Evolutionary conservation across 1,140 invertebrate genomes (phyloP).

Genomic region (Adoxophyes honmai): DNA sequence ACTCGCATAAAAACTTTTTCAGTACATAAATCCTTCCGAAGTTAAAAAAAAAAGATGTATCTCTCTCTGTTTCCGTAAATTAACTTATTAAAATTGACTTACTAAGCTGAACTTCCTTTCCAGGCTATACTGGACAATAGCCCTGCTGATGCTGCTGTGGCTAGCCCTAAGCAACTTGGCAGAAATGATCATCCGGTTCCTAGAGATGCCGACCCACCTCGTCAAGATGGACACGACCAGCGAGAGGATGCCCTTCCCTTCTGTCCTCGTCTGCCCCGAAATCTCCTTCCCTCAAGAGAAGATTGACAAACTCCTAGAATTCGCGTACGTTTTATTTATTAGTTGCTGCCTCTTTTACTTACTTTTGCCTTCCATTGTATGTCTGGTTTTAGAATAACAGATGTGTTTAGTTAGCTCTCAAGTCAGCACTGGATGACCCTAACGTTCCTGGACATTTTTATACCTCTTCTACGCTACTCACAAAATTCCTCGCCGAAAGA

Average conservation of each 20-base stretch:
- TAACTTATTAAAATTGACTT: background rate
- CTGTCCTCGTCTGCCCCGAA: constrained; percentile 45
- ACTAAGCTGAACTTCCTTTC: background rate
- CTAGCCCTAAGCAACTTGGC: constrained; percentile 16
- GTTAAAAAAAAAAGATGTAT: too few species aligned
- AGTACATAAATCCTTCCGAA: too few species aligned
- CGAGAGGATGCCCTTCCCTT: constrained; percentile 28
- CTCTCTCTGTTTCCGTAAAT: too few species aligned
- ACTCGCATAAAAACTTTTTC: too few species aligned
- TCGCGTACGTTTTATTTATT: constrained; percentile 30
- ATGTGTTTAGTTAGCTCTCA: too few species aligned
- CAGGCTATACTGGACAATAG: constrained; percentile 1
- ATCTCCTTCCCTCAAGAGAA: constrained; percentile 31
- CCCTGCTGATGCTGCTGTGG: background rate
- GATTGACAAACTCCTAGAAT: constrained; percentile 33
- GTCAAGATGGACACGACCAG: constrained; percentile 17
- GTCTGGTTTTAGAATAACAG: too few species aligned
- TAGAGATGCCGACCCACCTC: constrained; percentile 40
- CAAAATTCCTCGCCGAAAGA: too few species aligned
- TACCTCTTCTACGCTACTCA: too few species aligned
- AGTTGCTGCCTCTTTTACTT: too few species aligned
- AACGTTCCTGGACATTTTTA: too few species aligned
- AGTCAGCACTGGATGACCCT: too few species aligned
- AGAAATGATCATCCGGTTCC: constrained; percentile 32
- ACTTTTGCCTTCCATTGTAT: too few species aligned